A percentile compares a stretch with the other conserved stretches of the same genome.
Conservation (phyloP, 2,113 vertebrate genomes). For the Ptyas mucosa region DNA sequence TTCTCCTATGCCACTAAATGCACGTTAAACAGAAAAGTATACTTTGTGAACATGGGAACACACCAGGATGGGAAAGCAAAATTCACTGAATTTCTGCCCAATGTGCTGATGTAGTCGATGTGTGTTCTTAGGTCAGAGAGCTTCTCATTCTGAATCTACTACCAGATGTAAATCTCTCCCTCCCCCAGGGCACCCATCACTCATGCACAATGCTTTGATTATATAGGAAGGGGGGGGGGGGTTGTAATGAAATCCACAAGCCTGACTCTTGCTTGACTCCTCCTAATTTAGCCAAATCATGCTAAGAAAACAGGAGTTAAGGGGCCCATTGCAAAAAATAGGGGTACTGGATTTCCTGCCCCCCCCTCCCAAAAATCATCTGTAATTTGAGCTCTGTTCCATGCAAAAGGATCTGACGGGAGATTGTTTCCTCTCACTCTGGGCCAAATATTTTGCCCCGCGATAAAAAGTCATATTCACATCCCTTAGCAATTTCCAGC, state of each 20-base stretch:
- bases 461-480: not conserved
- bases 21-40: not conserved
- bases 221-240: not conserved
- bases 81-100: not conserved
- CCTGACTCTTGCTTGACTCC: not conserved
- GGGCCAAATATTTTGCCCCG: not conserved
- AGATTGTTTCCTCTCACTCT: not conserved
- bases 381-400: not conserved
- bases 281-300: not conserved
- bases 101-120: not conserved
- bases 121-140: not conserved
- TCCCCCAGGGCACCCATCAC: not conserved
- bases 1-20: not conserved
- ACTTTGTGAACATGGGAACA: not conserved
- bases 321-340: not conserved
- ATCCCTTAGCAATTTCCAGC: slow-evolving; percentile 1
- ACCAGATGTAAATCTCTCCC: too few species aligned
- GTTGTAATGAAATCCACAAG: not conserved
- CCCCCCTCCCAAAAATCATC: not conserved
- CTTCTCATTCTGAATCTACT: not conserved
- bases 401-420: not conserved
- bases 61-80: not conserved
- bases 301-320: not conserved
- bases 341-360: not conserved
- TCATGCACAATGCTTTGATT: not conserved